These are phyloP conservation scores for Nanorana parkeri DNA, from an alignment of 2,113 vertebrate species.

Conservation along the genomic window DNA sequence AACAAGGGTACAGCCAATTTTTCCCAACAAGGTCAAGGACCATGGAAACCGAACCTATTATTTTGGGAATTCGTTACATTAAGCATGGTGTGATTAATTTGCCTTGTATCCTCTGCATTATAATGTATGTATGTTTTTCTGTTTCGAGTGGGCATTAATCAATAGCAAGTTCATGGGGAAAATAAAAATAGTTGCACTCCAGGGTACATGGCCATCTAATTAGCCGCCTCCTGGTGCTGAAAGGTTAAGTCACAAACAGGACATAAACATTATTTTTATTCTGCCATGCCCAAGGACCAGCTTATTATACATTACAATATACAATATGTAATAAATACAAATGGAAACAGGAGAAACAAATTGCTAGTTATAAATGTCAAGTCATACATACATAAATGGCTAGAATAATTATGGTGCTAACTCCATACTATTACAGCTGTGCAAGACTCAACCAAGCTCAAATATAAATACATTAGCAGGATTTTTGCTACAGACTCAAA, in stretches of 20 bases:
- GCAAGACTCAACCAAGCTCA: neutral
- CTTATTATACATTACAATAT: slow-evolving; percentile 3
- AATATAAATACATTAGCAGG: neutral
- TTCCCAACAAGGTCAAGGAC: neutral
- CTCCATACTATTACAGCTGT: neutral
- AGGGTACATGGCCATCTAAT: slow-evolving; percentile 27
- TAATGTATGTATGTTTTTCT: neutral
- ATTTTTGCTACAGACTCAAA: no score
- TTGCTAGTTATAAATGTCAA: slow-evolving; percentile 1
- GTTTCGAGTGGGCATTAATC: slow-evolving; percentile 16
- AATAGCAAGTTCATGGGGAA: slow-evolving; percentile 17
- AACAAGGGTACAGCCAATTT: neutral
- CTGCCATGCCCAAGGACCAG: slow-evolving; percentile 4
- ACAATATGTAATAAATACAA: neutral
- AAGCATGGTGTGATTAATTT: slow-evolving; percentile 12
- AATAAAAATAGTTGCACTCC: slow-evolving; percentile 38
- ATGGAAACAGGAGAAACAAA: slow-evolving; percentile 1
- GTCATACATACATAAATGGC: neutral
- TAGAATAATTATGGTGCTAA: slow-evolving; percentile 14
- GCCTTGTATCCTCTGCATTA: neutral
- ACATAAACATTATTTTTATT: slow-evolving; percentile 39
- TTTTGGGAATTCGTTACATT: neutral
- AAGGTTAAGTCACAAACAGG: slow-evolving; percentile 39
- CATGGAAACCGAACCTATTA: neutral
- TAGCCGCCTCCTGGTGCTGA: slow-evolving; percentile 32